A percentile compares a stretch with the other conserved stretches of the same genome.
These are phyloP conservation scores for Pantherophis alleghaniensis DNA, from an alignment of 2,797 vertebrate genomes.

Conservation along the genomic window DNA sequence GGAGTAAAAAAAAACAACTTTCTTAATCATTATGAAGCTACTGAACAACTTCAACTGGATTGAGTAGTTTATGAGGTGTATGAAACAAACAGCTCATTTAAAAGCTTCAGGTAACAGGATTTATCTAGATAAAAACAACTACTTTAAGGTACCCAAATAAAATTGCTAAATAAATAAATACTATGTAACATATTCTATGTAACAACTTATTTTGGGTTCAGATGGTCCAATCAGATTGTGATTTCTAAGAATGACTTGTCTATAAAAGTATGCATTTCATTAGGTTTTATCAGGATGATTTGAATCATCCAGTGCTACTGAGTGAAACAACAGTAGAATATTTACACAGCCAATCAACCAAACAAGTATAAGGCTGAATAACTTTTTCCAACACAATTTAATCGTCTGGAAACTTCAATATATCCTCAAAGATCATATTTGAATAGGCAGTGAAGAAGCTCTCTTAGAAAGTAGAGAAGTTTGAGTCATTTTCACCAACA, in stretches of 20 bases:
- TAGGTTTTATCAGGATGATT: neutral
- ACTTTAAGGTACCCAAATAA: neutral
- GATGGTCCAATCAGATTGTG: accelerated
- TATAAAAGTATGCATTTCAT: accelerated
- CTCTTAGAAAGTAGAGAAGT: neutral
- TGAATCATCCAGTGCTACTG: neutral
- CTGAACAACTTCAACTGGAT: neutral
- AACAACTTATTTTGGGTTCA: neutral
- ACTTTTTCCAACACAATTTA: neutral
- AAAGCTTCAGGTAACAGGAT: neutral
- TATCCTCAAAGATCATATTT: neutral
- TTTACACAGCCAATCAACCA: neutral
- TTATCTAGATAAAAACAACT: neutral
- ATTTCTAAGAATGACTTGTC: accelerated
- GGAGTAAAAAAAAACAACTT: neutral
- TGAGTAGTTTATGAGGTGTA: neutral
- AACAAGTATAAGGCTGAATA: neutral
- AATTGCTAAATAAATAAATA: neutral
- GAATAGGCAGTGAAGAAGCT: neutral
- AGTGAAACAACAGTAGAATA: accelerated
- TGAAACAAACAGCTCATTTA: neutral
- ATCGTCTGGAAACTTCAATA: neutral
- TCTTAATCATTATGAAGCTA: neutral
- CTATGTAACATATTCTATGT: neutral
- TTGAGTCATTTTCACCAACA: neutral